Evolutionary conservation across 2,113 vertebrate species (phyloP).

Genomic region (Nothobranchius kuhntae): DNA sequence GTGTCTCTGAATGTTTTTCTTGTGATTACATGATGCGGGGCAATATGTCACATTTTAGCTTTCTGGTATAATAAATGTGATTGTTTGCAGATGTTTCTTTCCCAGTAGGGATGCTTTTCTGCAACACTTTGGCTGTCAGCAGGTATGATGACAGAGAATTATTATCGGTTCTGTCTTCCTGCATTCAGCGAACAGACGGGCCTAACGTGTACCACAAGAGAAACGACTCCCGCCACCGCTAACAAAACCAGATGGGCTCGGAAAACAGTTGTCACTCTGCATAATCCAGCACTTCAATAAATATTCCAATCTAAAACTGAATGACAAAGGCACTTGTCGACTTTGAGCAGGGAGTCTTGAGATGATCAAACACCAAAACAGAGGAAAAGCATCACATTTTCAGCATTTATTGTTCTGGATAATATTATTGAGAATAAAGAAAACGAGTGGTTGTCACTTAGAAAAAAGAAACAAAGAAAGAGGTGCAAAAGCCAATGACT

Average conservation of each 20-base stretch:
- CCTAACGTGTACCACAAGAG: background rate
- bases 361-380: background rate
- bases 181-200: conserved; percentile 2
- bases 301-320: background rate
- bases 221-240: background rate
- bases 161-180: background rate
- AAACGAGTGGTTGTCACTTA: background rate
- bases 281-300: background rate
- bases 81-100: conserved; percentile 2
- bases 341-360: background rate
- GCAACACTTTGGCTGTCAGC: conserved; percentile 13
- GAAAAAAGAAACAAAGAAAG: background rate
- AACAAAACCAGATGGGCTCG: background rate
- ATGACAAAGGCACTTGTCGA: background rate
- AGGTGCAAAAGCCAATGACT: too few species aligned
- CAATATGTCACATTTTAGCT: background rate
- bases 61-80: background rate
- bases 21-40: background rate
- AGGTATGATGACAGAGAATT: conserved; percentile 3
- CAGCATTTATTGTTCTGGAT: background rate
- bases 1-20: background rate
- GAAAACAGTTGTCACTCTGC: conserved; percentile 1
- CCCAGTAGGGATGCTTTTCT: background rate
- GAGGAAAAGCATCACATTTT: background rate
- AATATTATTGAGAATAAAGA: background rate